A percentile compares a stretch with the other conserved stretches of the same genome.
Evolutionary conservation across 1,140 invertebrate species (phyloP).

Genomic region (Scylla paramamosain): DNA sequence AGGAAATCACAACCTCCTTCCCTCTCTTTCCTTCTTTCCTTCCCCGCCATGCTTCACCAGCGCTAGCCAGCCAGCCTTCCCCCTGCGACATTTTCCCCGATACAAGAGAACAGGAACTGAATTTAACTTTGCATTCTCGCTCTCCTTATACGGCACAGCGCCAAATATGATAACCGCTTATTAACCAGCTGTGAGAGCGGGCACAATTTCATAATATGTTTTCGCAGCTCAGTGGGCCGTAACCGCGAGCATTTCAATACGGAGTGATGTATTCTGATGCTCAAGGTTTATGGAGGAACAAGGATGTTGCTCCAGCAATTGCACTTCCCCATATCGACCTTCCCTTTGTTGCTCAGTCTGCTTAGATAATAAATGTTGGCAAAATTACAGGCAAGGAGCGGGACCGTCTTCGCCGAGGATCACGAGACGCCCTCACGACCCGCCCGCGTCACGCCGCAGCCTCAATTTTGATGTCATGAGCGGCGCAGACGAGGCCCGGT

Average conservation of each 20-base stretch:
- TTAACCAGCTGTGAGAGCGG: not conserved
- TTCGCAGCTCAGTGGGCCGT: conserved; percentile 8
- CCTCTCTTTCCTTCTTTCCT: too few relatives aligned
- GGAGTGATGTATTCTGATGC: not conserved
- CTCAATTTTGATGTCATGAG: conserved; percentile 22
- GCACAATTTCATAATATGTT: conserved; percentile 7
- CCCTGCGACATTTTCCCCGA: not conserved
- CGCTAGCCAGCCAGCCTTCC: too few relatives aligned
- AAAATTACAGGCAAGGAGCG: not conserved
- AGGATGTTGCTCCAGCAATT: not conserved
- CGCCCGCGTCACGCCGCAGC: not conserved
- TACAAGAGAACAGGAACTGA: not conserved
- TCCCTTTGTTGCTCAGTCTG: conserved; percentile 1
- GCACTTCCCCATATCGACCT: not conserved
- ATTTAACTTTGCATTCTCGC: not conserved
- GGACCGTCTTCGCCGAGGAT: not conserved
- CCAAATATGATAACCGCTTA: conserved; percentile 14
- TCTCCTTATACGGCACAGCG: not conserved
- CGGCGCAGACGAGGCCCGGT: not conserved
- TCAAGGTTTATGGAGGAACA: conserved; percentile 13
- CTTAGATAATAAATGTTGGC: conserved; percentile 15
- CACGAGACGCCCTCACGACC: not conserved
- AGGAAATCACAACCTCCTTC: too few relatives aligned
- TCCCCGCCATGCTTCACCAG: too few relatives aligned
- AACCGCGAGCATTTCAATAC: not conserved